phyloP scores from a whole-genome alignment of 2,113 vertebrate species.

The Candoia aspera region DNA sequence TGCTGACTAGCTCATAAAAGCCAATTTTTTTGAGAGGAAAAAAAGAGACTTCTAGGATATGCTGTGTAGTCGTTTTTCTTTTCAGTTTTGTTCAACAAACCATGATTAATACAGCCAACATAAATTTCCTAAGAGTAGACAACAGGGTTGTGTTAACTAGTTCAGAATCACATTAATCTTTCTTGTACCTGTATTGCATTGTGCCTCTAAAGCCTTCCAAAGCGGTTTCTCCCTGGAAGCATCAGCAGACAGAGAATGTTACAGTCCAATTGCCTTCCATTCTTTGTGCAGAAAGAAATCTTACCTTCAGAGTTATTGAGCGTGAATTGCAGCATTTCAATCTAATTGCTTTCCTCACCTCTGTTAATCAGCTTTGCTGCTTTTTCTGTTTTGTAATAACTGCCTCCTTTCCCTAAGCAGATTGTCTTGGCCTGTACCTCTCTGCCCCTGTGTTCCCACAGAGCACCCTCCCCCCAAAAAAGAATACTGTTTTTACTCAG shows the following conservation, averaged over 20 bases:
- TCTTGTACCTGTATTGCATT: neutral
- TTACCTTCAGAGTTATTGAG: conserved; percentile 44
- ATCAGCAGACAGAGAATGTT: neutral
- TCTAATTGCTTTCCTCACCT: conserved; percentile 64
- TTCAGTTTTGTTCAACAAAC: neutral
- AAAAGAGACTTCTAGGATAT: neutral
- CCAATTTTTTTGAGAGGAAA: neutral
- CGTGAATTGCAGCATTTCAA: conserved; percentile 49
- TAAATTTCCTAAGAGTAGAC: neutral
- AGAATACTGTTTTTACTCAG: conserved; percentile 29
- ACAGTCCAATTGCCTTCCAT: conserved; percentile 36
- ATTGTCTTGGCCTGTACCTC: conserved; percentile 50
- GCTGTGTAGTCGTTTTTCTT: neutral
- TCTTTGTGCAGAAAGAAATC: conserved; percentile 28
- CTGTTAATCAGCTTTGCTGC: conserved; percentile 62
- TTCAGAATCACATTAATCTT: neutral
- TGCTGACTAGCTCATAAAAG: neutral
- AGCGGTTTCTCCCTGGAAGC: neutral
- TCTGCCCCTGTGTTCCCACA: conserved; percentile 14
- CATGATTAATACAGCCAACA: neutral
- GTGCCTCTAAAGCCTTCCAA: no score
- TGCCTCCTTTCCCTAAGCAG: conserved; percentile 52
- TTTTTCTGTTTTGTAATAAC: conserved; percentile 65
- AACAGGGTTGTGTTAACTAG: neutral
- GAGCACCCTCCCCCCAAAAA: conserved; percentile 36